Evolutionary conservation across 2,888 invertebrate genomes (phyloP).

Genomic region (Hirudinaria manillensis): DNA sequence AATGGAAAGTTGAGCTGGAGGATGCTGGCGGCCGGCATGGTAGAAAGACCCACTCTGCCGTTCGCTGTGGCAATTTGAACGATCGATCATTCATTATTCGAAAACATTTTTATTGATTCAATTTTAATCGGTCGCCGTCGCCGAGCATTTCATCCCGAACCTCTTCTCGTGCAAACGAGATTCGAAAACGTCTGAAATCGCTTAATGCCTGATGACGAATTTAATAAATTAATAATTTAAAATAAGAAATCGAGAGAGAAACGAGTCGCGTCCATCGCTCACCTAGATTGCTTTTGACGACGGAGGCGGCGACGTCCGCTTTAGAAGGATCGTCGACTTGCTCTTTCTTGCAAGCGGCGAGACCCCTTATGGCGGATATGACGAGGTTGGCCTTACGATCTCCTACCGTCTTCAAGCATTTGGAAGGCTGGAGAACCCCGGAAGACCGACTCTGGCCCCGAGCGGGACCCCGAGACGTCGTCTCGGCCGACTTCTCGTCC

Average conservation of each 20-base stretch:
- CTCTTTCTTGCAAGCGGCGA: neutral
- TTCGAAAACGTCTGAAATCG: neutral
- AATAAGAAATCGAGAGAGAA: neutral
- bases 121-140: neutral
- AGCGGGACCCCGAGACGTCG: too few relatives aligned
- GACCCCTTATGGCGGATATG: neutral
- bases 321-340: neutral
- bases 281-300: neutral
- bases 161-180: neutral
- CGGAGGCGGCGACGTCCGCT: neutral
- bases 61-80: neutral
- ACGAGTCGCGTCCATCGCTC: neutral
- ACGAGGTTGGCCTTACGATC: conserved; percentile 8
- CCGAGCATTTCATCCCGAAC: neutral
- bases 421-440: neutral
- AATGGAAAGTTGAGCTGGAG: conserved; percentile 51
- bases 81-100: neutral
- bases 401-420: neutral
- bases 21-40: conserved; percentile 50
- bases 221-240: neutral
- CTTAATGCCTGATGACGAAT: neutral
- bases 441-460: too few relatives aligned
- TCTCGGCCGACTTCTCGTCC: too few relatives aligned
- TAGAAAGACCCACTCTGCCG: conserved; percentile 45
- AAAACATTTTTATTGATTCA: neutral